A percentile compares a stretch with the other conserved stretches of the same genome.
Evolutionary conservation across 2,888 invertebrate genomes (phyloP).

Genomic region (Pseudeuparius sepicola): DNA sequence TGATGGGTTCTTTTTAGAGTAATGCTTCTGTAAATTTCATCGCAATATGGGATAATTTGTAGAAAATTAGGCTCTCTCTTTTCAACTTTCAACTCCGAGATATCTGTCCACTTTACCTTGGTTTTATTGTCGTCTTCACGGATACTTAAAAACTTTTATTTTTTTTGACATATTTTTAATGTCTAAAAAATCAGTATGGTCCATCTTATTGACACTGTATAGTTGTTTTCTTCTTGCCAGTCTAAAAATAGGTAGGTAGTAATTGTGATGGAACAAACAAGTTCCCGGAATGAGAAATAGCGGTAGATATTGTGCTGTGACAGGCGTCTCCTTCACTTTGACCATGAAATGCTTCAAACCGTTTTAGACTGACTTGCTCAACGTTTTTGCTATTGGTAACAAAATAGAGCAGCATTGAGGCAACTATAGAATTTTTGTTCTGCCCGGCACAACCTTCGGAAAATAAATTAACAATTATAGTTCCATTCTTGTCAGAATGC

Average conservation of each 20-base stretch:
- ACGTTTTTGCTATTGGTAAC: slow-evolving; percentile 2
- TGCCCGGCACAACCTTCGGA: slow-evolving; percentile 1
- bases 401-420: slow-evolving; percentile 5
- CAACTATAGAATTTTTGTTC: neutral
- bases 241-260: slow-evolving; percentile 5
- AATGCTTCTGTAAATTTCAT: too few species aligned
- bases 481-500: too few species aligned
- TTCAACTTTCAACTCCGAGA: neutral
- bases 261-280: slow-evolving; percentile 11
- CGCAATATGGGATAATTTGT: neutral
- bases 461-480: too few species aligned
- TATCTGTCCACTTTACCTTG: neutral
- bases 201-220: slow-evolving; percentile 6
- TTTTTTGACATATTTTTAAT: too few species aligned
- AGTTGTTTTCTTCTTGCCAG: slow-evolving; percentile 11
- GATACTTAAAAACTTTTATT: neutral
- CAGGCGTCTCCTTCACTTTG: slow-evolving; percentile 1
- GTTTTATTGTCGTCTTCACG: slow-evolving; percentile 1
- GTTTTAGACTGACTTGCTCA: slow-evolving; percentile 1
- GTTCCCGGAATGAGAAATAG: slow-evolving; percentile 16
- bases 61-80: neutral
- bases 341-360: neutral
- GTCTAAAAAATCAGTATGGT: neutral
- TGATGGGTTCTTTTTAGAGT: slow-evolving; percentile 2
- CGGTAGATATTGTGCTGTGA: slow-evolving; percentile 11